Evolutionary conservation across 1,140 invertebrate species (phyloP).

Genomic region (Atopsyche davidsoni): DNA sequence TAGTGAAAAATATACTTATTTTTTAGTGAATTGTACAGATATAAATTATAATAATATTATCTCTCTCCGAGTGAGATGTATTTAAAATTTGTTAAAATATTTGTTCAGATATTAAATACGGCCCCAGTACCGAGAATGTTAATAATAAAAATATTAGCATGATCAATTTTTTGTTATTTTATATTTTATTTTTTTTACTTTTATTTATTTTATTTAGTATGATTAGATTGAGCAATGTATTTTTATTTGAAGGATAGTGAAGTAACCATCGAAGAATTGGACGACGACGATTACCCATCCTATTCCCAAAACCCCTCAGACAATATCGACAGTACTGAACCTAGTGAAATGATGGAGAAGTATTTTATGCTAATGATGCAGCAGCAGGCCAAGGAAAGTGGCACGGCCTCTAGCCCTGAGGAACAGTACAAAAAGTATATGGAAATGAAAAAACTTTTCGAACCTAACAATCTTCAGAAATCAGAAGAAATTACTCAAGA

Average conservation of each 20-base stretch:
- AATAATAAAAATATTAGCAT: no score
- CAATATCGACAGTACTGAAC: slow-evolving; percentile 3
- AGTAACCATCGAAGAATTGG: slow-evolving; percentile 47
- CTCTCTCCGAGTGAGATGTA: no score
- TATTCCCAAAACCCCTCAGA: no score
- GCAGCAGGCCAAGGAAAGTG: not conserved
- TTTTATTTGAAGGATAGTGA: slow-evolving; percentile 50
- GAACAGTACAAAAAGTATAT: slow-evolving; percentile 23
- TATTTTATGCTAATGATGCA: not conserved
- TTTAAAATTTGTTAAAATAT: no score
- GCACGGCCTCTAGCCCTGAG: no score
- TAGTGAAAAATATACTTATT: no score
- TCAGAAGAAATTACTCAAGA: no score
- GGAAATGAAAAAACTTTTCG: slow-evolving; percentile 23
- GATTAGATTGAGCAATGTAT: slow-evolving; percentile 22
- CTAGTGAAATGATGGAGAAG: slow-evolving; percentile 1
- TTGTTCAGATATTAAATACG: no score
- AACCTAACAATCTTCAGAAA: no score
- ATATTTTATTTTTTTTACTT: slow-evolving; percentile 5
- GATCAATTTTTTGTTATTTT: slow-evolving; percentile 9
- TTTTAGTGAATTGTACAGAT: no score
- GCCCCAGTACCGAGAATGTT: no score
- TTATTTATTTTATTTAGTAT: slow-evolving; percentile 3
- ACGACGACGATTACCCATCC: slow-evolving; percentile 41
- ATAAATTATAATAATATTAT: no score